Evolutionary conservation across 2,888 invertebrate species (phyloP), one percentile per base, ranked within the genome.

Genomic region (Cylloceria caligata): DNA sequence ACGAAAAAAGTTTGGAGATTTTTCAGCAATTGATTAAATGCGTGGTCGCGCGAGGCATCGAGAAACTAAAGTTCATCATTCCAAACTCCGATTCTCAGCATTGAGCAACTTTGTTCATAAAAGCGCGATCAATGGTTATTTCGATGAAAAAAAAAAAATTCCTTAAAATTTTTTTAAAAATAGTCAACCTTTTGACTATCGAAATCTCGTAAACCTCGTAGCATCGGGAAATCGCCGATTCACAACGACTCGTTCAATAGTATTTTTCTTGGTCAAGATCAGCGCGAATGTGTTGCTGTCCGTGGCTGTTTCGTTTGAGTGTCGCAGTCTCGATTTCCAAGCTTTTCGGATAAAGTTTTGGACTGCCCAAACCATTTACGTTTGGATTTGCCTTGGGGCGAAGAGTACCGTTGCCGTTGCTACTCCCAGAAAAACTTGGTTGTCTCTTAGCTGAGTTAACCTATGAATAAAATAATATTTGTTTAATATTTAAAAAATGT

Each of bases 321-420:
- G 97, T 97, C 16, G 96, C 96, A 69, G 96, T 95, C 89, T 97
- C 97, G 89, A 96, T 97, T 85, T 97, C 97, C 88, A 95, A 94
- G 81, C 94, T 95, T 92, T 96, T 97, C 39, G 95, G 95, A 90
- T 96, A 96, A 72, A 95, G 93, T 91, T 95, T 96, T 65, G 95
- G 96, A 0, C 95, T 95, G 24, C 94, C 92, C 0, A 94, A 89
- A n/a, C 92, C 91, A 73, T 91, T 91, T 6, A 91, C 88, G 86
- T 94, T 94, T 2, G 90, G 90, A 86, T 95, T 95, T 89, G 95
- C 95, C 88, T 95, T 95, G 0, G 86, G 82, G 0, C 92, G 90
- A 1, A 95, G 93, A 0, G 94, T 94, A 80, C 94, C 94, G 1
- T 93, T 91, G 0, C 93, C 94, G 76, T 94, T 93, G 69, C 93